Evolutionary conservation across 2,797 vertebrate species (phyloP).

Genomic region (Pelochelys cantorii): DNA sequence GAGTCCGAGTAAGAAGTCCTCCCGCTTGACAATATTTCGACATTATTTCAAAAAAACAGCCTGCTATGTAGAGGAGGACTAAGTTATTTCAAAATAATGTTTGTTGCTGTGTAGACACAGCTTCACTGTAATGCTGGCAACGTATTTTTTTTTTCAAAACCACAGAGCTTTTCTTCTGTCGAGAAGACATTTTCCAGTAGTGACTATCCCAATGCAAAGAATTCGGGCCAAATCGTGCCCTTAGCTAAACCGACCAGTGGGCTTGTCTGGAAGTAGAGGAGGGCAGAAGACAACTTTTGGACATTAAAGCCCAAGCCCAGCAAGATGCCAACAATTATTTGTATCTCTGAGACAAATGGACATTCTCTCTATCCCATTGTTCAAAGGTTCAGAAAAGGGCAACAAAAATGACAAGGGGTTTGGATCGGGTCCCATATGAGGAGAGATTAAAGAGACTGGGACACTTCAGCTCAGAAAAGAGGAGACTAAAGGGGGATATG

Average conservation of each 20-base stretch:
- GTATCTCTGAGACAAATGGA: not conserved
- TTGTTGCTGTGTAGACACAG: no score
- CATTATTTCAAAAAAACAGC: no score
- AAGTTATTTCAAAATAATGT: no score
- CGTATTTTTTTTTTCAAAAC: not conserved
- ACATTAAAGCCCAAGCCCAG: not conserved
- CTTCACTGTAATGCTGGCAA: no score
- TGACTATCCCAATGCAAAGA: not conserved
- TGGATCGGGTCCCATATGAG: no score
- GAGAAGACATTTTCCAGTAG: accelerated
- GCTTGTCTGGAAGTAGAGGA: not conserved
- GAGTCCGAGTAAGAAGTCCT: no score
- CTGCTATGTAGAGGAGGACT: no score
- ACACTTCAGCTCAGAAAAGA: no score
- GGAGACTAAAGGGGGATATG: no score
- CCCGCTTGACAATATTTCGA: no score
- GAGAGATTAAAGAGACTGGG: no score
- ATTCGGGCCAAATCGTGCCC: not conserved
- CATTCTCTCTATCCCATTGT: not conserved
- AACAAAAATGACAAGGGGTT: no score
- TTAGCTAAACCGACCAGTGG: not conserved
- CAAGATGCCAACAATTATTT: not conserved
- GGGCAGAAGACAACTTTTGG: not conserved
- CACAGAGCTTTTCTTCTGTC: not conserved
- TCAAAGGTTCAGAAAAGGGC: not conserved